Evolutionary conservation across 1,140 invertebrate species (phyloP).

Genomic region (Conopomorpha cramerella): DNA sequence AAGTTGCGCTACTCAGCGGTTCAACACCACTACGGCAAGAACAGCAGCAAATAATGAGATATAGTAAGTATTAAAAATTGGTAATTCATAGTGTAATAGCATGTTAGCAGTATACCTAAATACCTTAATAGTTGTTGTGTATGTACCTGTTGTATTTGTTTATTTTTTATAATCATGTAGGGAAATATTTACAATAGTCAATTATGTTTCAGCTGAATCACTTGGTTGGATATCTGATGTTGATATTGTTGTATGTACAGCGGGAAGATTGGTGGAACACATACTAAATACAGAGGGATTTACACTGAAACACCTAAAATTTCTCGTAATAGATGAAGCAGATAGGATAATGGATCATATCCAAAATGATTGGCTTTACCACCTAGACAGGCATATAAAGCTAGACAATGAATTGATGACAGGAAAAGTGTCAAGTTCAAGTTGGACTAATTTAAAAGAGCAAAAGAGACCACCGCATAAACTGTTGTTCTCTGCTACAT

Average conservation of each 20-base stretch:
- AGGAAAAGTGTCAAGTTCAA: slow-evolving; percentile 38
- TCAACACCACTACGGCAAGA: slow-evolving; percentile 75
- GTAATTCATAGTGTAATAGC: too few species aligned
- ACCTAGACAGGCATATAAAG: slow-evolving; percentile 67
- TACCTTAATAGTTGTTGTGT: too few species aligned
- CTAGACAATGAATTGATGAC: slow-evolving; percentile 35
- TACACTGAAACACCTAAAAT: slow-evolving; percentile 76
- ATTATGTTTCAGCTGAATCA: slow-evolving; percentile 45
- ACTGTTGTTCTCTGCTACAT: slow-evolving; percentile 92
- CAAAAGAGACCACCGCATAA: slow-evolving; percentile 77
- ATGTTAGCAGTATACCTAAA: too few species aligned
- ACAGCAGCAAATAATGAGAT: slow-evolving; percentile 72
- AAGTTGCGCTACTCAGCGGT: slow-evolving; percentile 76
- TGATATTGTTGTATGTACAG: slow-evolving; percentile 93
- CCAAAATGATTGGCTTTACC: slow-evolving; percentile 86
- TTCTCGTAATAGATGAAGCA: slow-evolving; percentile 94
- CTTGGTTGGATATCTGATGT: slow-evolving; percentile 63
- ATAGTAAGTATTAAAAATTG: slow-evolving; percentile 61
- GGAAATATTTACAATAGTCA: too few species aligned
- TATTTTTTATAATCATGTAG: too few species aligned
- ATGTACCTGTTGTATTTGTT: too few species aligned
- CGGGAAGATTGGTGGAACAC: slow-evolving; percentile 92
- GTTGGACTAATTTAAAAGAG: slow-evolving; percentile 50
- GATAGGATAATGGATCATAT: slow-evolving; percentile 91
- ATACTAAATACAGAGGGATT: slow-evolving; percentile 88